These are phyloP conservation scores for Pristionchus fissidentatus DNA, from an alignment of 2,888 invertebrate genomes.

Conservation along the genomic window DNA sequence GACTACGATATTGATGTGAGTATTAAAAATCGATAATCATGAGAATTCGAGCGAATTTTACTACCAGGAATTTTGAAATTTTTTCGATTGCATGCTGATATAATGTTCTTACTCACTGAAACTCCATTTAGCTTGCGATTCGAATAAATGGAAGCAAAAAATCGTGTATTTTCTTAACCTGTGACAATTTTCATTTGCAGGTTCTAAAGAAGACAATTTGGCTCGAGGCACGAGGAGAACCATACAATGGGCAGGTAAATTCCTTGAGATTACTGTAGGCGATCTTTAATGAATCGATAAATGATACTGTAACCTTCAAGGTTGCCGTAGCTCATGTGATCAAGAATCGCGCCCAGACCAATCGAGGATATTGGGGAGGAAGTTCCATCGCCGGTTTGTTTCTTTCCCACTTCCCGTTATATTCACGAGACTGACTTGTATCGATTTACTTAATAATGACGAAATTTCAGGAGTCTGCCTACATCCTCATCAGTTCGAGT, in stretches of 20 bases:
- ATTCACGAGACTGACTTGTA: neutral
- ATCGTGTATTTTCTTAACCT: no score
- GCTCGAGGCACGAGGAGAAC: constrained; percentile 4
- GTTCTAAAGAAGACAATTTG: constrained; percentile 28
- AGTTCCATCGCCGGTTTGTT: neutral
- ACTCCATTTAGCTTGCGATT: no score
- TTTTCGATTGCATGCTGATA: no score
- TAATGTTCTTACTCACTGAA: no score
- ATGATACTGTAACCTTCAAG: neutral
- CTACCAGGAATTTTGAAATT: no score
- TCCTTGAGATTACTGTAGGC: no score
- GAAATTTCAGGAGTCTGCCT: constrained; percentile 3
- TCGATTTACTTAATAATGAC: neutral
- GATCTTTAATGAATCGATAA: no score
- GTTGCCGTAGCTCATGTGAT: constrained; percentile 25
- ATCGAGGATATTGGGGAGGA: constrained; percentile 28
- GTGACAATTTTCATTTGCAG: no score
- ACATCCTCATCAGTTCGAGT: neutral
- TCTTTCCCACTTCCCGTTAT: neutral
- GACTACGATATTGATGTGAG: no score
- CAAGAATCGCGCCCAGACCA: constrained; percentile 5
- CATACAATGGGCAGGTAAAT: neutral
- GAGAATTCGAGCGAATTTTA: no score
- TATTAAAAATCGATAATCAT: no score
- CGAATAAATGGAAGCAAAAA: no score